A percentile compares a stretch with the other conserved stretches of the same genome.
phyloP scores from a whole-genome alignment of 2,888 invertebrate species.

The Apamea crenata region DNA sequence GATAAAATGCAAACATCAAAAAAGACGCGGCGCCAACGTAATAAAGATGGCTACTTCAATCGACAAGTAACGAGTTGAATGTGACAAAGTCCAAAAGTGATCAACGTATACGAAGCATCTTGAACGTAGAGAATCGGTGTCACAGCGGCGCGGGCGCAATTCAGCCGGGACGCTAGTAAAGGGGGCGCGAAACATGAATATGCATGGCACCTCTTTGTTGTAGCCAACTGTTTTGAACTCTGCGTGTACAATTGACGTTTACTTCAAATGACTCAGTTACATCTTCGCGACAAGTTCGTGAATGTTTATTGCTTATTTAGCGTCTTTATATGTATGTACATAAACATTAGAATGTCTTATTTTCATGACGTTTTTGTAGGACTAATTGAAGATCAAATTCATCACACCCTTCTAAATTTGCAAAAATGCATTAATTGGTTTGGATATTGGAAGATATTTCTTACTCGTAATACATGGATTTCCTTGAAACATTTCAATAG shows the following conservation, averaged over 20 bases:
- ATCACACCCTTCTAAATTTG: conserved; percentile 2
- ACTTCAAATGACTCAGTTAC: conserved; percentile 60
- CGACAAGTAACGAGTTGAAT: conserved; percentile 20
- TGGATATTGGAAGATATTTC: too few species aligned
- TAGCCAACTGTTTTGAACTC: conserved; percentile 79
- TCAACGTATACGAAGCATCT: conserved; percentile 71
- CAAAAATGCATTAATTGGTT: not conserved
- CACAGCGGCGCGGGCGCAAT: conserved; percentile 66
- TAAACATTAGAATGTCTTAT: not conserved
- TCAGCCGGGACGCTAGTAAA: conserved; percentile 66
- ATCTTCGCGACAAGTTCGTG: conserved; percentile 56
- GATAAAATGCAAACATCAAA: not conserved
- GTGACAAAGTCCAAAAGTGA: conserved; percentile 41
- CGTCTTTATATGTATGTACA: conserved; percentile 5
- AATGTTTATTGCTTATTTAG: conserved; percentile 26
- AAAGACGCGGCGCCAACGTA: not conserved
- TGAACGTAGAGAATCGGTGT: conserved; percentile 78
- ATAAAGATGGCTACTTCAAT: conserved; percentile 19
- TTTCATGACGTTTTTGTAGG: not conserved
- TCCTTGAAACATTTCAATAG: not conserved
- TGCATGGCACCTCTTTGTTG: conserved; percentile 84
- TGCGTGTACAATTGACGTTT: conserved; percentile 72
- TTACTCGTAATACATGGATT: not conserved
- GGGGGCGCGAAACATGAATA: conserved; percentile 85
- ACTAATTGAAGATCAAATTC: not conserved